Conservation (phyloP, 2,888 invertebrate genomes). For the Mythimna vitellina region DNA sequence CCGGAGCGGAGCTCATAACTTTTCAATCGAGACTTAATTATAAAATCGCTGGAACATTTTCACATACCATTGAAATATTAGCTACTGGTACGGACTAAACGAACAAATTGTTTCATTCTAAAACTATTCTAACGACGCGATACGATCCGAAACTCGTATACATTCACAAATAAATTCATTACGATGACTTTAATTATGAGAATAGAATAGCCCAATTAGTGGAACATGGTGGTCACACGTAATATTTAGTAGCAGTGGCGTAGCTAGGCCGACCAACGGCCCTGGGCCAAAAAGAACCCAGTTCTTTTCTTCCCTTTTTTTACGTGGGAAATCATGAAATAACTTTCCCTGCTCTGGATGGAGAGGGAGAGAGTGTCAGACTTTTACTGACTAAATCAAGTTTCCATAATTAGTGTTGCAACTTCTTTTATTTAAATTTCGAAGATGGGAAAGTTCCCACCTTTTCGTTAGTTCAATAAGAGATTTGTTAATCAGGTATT, state of each 20-base stretch:
- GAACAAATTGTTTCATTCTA: constrained; percentile 84
- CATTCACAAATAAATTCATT: constrained; percentile 82
- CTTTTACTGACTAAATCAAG: no score
- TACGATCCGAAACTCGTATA: constrained; percentile 73
- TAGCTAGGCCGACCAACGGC: no score
- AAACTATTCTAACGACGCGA: constrained; percentile 80
- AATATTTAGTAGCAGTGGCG: constrained; percentile 8
- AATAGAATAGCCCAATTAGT: constrained; percentile 81
- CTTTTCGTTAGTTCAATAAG: no score
- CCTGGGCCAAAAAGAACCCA: no score
- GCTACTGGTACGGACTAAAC: constrained; percentile 67
- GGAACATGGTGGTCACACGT: constrained; percentile 66
- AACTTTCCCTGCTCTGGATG: no score
- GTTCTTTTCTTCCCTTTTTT: no score
- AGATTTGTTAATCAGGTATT: no score
- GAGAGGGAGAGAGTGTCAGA: no score
- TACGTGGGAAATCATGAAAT: no score
- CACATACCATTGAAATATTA: constrained; percentile 59
- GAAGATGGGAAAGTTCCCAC: no score
- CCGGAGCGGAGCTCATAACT: constrained; percentile 48
- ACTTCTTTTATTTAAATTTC: no score
- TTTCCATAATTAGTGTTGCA: no score
- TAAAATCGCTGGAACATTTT: constrained; percentile 78
- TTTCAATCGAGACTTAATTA: constrained; percentile 74
- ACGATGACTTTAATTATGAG: constrained; percentile 79